These are phyloP conservation scores for Labroides dimidiatus DNA, from an alignment of 2,797 vertebrate species.

Conservation along the genomic window DNA sequence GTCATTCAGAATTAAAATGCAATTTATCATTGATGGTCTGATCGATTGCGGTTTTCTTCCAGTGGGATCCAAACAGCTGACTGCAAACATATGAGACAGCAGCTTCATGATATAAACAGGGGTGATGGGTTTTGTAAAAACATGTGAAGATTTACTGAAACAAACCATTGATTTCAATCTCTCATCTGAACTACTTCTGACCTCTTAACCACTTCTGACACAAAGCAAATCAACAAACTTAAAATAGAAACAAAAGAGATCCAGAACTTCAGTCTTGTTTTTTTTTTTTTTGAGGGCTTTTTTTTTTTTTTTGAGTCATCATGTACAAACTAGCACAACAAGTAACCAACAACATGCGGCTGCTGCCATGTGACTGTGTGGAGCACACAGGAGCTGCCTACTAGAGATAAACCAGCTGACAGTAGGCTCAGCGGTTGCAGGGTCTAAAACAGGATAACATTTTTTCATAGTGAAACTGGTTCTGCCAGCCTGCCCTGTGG, in stretches of 20 bases:
- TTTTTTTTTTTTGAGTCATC: background rate
- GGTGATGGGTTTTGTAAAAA: background rate
- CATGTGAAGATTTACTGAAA: background rate
- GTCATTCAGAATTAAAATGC: background rate
- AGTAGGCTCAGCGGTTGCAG: conserved; percentile 10
- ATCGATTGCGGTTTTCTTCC: background rate
- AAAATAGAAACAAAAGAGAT: background rate
- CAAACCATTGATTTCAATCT: background rate
- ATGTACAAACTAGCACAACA: background rate
- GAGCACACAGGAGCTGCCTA: conserved; percentile 13
- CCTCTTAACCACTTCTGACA: background rate
- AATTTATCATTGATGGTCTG: background rate
- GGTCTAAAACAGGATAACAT: conserved; percentile 40
- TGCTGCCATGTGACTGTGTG: conserved; percentile 33
- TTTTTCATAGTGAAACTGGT: conserved; percentile 74
- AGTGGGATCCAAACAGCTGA: background rate
- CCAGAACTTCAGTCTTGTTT: background rate
- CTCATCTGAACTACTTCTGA: background rate
- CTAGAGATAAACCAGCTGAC: conserved; percentile 30
- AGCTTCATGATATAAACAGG: conserved; percentile 14
- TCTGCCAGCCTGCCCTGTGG: conserved; percentile 73
- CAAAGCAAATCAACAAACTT: background rate
- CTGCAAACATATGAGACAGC: conserved; percentile 3
- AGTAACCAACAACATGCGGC: background rate
- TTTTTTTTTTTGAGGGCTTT: background rate